These are phyloP conservation scores for Anhinga anhinga DNA, from an alignment of 2,113 vertebrate genomes.

Conservation along the genomic window DNA sequence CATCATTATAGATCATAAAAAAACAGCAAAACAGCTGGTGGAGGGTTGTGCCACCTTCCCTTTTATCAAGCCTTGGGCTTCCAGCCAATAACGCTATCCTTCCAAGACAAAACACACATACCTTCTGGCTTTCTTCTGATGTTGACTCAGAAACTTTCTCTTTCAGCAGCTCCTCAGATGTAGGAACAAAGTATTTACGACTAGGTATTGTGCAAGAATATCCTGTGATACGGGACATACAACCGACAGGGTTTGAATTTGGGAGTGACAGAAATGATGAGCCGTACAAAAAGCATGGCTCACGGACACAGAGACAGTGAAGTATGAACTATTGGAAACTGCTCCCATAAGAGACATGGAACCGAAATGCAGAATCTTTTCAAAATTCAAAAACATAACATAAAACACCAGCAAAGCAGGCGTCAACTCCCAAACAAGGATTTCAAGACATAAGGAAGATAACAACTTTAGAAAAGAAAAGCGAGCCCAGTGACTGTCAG, in stretches of 20 bases:
- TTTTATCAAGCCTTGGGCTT: neutral
- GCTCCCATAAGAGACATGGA: neutral
- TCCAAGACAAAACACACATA: constrained; percentile 11
- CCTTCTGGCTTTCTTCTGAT: constrained; percentile 17
- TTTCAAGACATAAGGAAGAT: constrained; percentile 35
- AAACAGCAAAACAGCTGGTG: neutral
- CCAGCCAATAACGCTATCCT: neutral
- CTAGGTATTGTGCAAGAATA: neutral
- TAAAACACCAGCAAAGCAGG: constrained; percentile 10
- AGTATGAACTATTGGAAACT: neutral
- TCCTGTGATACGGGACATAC: neutral
- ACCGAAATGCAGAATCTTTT: constrained; percentile 17
- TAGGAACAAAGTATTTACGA: neutral
- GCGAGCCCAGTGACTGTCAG: constrained; percentile 47
- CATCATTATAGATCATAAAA: neutral
- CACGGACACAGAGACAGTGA: neutral
- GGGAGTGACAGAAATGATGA: neutral
- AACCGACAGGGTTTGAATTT: neutral
- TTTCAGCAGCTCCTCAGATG: neutral
- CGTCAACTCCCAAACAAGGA: neutral
- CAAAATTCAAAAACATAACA: neutral
- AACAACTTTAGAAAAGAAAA: constrained; percentile 50
- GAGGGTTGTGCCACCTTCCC: neutral
- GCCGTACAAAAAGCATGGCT: neutral
- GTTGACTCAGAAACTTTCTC: neutral